Base-by-base conservation (phyloP, 2,888 invertebrate genomes). In the Slavum lentiscoides region DNA sequence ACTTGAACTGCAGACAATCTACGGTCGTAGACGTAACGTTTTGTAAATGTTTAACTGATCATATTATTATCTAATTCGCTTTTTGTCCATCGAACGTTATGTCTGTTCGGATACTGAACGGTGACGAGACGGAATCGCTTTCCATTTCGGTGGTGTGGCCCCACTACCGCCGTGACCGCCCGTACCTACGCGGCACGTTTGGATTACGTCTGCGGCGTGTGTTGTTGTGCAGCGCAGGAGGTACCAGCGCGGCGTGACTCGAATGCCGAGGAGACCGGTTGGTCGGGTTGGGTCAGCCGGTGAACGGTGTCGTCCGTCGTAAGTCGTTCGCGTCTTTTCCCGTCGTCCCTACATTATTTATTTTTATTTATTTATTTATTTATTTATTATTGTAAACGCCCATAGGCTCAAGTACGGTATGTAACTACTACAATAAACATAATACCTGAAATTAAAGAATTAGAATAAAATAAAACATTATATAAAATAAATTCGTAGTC, bases 61-160 rank as follows among this genome's bases (percentile, higher is more conserved):
- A n/a, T n/a, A n/a, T n/a, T n/a, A n/a, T n/a, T n/a, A 80, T 70
- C 58, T 72, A 80, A 80, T 72, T 80, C 55, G 69, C 30, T 70
- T 72, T n/a, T 80, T 80, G 80, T 80, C 80, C 64, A 64, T 70
- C 80, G 66, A 80, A 70, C 80, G 58, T 72, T 80, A 72, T 80
- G 80, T 80, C 80, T 66, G 66, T 64, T 72, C 80, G 72, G 72
- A 80, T 80, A 80, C 80, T 80, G 80, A 80, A 80, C 72, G 72
- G 80, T 72, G 72, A 64, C 62, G 80, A 49, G 30, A 4, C 64
- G 43, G 64, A 80, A 80, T 80, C 80, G 70, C 80, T 80, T 80
- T 80, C 80, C 80, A 70, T 80, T 80, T 80, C 80, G 30, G 64
- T 64, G 43, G 72, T 72, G 64, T 64, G 43, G 72, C 80, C 80